Evolutionary conservation across 2,888 invertebrate genomes (phyloP).

Genomic region (Oscheius sp.): DNA sequence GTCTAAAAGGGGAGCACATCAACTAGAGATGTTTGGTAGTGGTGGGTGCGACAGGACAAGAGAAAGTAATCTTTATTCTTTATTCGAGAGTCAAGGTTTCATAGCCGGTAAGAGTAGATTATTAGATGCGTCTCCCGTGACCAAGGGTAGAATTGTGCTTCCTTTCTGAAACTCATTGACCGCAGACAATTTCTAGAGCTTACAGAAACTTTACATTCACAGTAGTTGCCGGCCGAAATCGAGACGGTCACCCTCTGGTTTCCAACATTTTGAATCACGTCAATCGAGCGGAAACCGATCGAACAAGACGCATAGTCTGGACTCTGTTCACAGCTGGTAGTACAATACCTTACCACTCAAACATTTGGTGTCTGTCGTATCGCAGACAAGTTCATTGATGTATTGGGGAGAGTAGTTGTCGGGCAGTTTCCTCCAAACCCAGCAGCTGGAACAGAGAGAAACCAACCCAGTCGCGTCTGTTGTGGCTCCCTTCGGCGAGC

Average conservation of each 20-base stretch:
- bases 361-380: constrained; percentile 58
- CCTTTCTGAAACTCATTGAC: constrained; percentile 6
- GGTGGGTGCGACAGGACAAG: too few species aligned
- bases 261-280: constrained; percentile 59
- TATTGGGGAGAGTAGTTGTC: constrained; percentile 67
- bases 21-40: too few species aligned
- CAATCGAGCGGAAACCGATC: constrained; percentile 57
- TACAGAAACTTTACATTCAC: constrained; percentile 63
- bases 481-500: constrained; percentile 60
- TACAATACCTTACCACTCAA: constrained; percentile 57
- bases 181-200: neutral
- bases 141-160: constrained; percentile 31
- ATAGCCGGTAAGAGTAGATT: too few species aligned
- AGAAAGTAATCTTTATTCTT: too few species aligned
- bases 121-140: constrained; percentile 12
- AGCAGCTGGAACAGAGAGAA: constrained; percentile 63
- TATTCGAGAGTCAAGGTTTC: too few species aligned
- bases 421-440: constrained; percentile 68
- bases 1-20: too few species aligned
- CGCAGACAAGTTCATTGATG: constrained; percentile 69
- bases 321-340: neutral
- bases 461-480: constrained; percentile 56
- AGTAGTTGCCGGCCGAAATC: constrained; percentile 60
- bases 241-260: constrained; percentile 51
- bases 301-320: constrained; percentile 63